Conservation (phyloP, 2,888 invertebrate genomes). For the Villa cingulata region DNA sequence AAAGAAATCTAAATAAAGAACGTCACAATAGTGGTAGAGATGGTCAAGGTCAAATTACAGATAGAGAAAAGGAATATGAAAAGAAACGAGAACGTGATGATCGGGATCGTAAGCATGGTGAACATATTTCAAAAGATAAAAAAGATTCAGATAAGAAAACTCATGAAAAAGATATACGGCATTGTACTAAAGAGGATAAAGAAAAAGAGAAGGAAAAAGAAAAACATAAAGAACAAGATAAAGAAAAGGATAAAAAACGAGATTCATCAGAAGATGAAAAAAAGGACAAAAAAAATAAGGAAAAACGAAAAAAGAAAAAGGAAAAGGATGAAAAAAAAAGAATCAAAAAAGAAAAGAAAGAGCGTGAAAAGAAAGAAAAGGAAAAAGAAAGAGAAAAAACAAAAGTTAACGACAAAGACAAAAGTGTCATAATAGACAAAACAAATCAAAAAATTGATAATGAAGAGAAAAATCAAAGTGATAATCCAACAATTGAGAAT, state of each 20-base stretch:
- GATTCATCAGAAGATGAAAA: constrained; percentile 23
- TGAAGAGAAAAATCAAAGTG: neutral
- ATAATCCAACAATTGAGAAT: neutral
- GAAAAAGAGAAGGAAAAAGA: constrained; percentile 21
- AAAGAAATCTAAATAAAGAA: constrained; percentile 14
- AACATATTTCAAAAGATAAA: constrained; percentile 15
- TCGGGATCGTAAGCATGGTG: constrained; percentile 13
- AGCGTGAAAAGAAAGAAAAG: constrained; percentile 14
- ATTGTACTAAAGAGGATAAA: constrained; percentile 29
- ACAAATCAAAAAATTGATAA: neutral
- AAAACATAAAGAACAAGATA: constrained; percentile 28
- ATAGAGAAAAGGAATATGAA: constrained; percentile 22
- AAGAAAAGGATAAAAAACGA: constrained; percentile 14
- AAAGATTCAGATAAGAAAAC: constrained; percentile 10
- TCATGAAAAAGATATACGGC: constrained; percentile 23
- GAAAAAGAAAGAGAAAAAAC: constrained; percentile 17
- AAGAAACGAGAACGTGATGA: constrained; percentile 19
- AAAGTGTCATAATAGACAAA: neutral
- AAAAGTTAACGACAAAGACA: constrained; percentile 15
- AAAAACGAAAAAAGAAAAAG: constrained; percentile 40
- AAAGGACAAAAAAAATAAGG: constrained; percentile 30
- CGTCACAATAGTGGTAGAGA: constrained; percentile 20
- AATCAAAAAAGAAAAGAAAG: constrained; percentile 13
- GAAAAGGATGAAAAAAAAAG: constrained; percentile 43
- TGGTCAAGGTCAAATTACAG: constrained; percentile 27